phyloP scores from a whole-genome alignment of 1,140 invertebrate species.

The Caenorhabditis remanei region DNA sequence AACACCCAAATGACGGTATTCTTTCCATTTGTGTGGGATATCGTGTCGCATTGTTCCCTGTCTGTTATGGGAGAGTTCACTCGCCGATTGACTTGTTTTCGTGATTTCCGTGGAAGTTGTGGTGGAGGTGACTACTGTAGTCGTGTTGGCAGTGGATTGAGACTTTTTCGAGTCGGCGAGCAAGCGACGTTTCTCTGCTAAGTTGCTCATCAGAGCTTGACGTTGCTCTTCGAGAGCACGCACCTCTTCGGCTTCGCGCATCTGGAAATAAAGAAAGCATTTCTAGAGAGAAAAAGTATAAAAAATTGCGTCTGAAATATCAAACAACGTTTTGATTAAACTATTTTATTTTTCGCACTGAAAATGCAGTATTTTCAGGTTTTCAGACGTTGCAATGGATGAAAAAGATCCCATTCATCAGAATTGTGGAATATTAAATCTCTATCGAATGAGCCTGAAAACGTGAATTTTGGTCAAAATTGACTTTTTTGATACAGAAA shows the following conservation, averaged over 20 bases:
- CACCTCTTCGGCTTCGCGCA: conserved; percentile 21
- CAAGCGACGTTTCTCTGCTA: neutral
- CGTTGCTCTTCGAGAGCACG: conserved; percentile 13
- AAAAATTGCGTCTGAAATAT: too few relatives aligned
- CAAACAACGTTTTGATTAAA: too few relatives aligned
- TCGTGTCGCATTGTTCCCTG: conserved; percentile 62
- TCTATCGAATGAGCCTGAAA: too few relatives aligned
- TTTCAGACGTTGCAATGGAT: too few relatives aligned
- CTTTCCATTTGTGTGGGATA: conserved; percentile 65
- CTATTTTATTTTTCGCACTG: too few relatives aligned
- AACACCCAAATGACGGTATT: conserved; percentile 41
- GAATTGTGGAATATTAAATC: too few relatives aligned
- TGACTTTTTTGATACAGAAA: too few relatives aligned
- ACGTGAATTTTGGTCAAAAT: too few relatives aligned
- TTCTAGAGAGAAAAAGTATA: too few relatives aligned
- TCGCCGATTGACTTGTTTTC: conserved; percentile 35
- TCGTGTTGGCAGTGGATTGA: conserved; percentile 25
- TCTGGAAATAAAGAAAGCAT: conserved; percentile 55
- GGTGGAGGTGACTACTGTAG: neutral
- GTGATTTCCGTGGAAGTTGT: neutral
- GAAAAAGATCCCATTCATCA: too few relatives aligned
- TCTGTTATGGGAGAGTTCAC: neutral
- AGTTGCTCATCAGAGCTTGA: neutral
- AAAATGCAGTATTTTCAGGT: too few relatives aligned
- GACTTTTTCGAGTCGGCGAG: neutral